Conservation (phyloP, 2,797 vertebrate genomes). For the Sus cebifrons region DNA sequence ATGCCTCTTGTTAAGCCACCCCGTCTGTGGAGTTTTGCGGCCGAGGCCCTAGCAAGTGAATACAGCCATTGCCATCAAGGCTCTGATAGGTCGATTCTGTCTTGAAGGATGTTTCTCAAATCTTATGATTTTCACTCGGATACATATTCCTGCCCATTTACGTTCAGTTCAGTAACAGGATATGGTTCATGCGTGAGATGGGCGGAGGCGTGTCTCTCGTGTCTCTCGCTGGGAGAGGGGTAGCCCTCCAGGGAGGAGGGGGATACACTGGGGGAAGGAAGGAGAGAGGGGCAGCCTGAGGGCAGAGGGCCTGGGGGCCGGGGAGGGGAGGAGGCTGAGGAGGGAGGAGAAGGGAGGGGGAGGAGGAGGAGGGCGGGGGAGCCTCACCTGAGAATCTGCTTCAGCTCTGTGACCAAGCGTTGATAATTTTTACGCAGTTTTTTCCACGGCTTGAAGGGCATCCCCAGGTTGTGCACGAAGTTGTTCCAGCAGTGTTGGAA, state of each 20-base stretch:
- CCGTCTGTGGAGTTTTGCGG: neutral
- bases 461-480: constrained; percentile 92
- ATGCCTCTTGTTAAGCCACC: neutral
- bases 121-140: neutral
- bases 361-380: accelerated
- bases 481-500: constrained; percentile 96
- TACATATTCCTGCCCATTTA: neutral
- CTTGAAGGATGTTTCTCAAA: neutral
- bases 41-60: accelerated
- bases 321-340: neutral
- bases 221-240: neutral
- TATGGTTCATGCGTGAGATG: no score
- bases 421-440: constrained; percentile 92
- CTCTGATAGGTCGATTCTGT: neutral
- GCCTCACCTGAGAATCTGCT: constrained; percentile 94
- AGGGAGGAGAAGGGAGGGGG: neutral
- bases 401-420: constrained; percentile 91
- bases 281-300: neutral
- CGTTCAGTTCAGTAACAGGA: neutral
- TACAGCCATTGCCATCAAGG: neutral
- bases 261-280: neutral
- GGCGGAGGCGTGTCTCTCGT: neutral
- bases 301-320: constrained; percentile 61
- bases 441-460: constrained; percentile 94
- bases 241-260: neutral